A percentile compares a stretch with the other conserved stretches of the same genome.
phyloP scores from a whole-genome alignment of 2,888 invertebrate species.

The Agrotis clavis region DNA sequence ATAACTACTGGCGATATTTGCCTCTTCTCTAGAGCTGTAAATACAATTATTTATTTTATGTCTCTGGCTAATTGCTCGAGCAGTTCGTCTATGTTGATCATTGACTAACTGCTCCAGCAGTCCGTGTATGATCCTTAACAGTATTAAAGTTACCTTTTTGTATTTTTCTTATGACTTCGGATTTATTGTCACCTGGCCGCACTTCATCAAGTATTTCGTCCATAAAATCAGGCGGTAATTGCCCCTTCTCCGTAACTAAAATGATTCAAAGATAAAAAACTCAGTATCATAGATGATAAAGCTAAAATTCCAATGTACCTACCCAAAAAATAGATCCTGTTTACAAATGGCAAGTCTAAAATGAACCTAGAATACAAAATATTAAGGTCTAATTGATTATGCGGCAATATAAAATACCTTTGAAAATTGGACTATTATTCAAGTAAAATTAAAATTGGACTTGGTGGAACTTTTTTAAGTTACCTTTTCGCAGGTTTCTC shows the following conservation, averaged over 20 bases:
- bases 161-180: slow-evolving; percentile 27
- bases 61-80: no score
- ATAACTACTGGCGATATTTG: slow-evolving; percentile 26
- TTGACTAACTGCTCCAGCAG: no score
- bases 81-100: no score
- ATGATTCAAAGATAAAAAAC: neutral
- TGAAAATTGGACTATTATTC: neutral
- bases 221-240: slow-evolving; percentile 28
- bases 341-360: neutral
- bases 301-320: neutral
- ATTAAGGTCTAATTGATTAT: neutral
- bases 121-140: no score
- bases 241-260: slow-evolving; percentile 18
- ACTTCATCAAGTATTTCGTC: slow-evolving; percentile 39
- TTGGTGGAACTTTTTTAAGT: neutral
- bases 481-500: slow-evolving; percentile 20
- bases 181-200: slow-evolving; percentile 30
- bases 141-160: slow-evolving; percentile 32
- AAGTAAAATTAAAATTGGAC: neutral
- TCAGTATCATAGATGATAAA: neutral
- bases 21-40: slow-evolving; percentile 23
- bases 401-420: neutral
- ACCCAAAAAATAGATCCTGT: no score
- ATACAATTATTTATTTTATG: neutral
- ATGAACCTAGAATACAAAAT: neutral